Conservation (phyloP, 2,113 vertebrate genomes). For the Mirza zaza region DNA sequence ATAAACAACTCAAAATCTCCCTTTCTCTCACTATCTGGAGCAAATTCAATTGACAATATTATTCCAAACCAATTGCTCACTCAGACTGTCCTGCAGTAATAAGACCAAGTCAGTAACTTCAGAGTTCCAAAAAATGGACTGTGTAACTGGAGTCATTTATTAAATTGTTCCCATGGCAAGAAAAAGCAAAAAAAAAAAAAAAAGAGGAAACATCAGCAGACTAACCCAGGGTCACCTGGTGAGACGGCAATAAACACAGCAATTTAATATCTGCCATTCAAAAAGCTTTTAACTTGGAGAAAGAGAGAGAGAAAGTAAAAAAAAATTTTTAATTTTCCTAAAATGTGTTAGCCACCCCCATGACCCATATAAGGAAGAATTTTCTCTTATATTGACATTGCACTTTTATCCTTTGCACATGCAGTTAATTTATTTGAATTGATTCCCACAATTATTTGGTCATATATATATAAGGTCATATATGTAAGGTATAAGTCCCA, state of each 20-base stretch:
- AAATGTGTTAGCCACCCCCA: background rate
- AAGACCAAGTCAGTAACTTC: constrained; percentile 22
- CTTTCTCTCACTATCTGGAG: background rate
- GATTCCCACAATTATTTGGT: background rate
- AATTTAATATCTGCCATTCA: background rate
- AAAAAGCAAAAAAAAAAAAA: background rate
- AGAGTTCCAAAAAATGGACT: constrained; percentile 23
- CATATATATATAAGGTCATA: background rate
- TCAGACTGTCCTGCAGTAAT: background rate
- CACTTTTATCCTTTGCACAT: background rate
- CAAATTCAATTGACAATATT: background rate
- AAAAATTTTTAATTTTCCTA: constrained; percentile 16
- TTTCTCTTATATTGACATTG: background rate
- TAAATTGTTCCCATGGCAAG: constrained; percentile 29
- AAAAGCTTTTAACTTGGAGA: constrained; percentile 43
- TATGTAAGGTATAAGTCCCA: background rate
- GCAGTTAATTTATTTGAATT: background rate
- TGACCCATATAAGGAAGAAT: constrained; percentile 14
- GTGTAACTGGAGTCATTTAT: constrained; percentile 46
- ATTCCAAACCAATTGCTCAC: background rate
- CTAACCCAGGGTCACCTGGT: constrained; percentile 19
- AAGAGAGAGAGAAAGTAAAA: background rate
- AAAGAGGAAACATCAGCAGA: constrained; percentile 50
- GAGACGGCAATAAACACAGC: background rate
- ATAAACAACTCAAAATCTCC: constrained; percentile 34